Base-by-base conservation (phyloP, 2,113 vertebrate species). In the Nothobranchius kuhntae region DNA sequence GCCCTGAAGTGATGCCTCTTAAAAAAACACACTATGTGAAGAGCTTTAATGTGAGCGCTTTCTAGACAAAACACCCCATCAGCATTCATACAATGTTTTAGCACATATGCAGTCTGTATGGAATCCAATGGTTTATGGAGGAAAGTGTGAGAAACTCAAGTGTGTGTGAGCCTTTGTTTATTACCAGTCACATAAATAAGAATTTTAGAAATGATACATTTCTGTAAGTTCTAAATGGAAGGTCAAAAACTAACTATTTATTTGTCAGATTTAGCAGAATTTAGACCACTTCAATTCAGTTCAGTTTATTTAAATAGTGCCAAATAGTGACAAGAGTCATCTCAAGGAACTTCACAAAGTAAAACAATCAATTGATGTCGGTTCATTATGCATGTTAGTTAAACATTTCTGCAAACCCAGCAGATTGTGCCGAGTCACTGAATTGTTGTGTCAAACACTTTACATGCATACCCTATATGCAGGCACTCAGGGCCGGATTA, bases 221-320 rank as follows among this genome's bases (percentile, higher is more conserved):
- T 15, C 8, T 2, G 53, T 11, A 26, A 38, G 13, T 56, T 30
- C 36, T 2, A 45, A 54, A 24, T 66, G 51, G 60, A 61, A 50
- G 17, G 61, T 73, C 15, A 71, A 24, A 62, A 62, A 63, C 60
- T 42, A 17, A 62, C 12, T 17, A 74, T 65, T 73, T 21, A 60
- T 78, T 79, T 59, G 65, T 15, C 45, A 13, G 11, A 44, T 70
- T 82, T 80, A 56, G 46, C 63, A 30, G 30, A 30, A 3, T 30
- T 30, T 30, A 30, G 30, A 21, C 21, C 21, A 21, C 21, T 21
- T 21, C 21, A 21, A 21, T 21, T 21, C 21, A 21, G 21, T 21
- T 21, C 21, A 21, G 21, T 21, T 21, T 21, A 21, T 21, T 21
- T 21, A 21, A 21, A 21, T 21, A 21, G 21, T 21, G 21, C 21